Base-by-base conservation (phyloP, 2,888 invertebrate genomes). In the Cryptosula pallasiana region DNA sequence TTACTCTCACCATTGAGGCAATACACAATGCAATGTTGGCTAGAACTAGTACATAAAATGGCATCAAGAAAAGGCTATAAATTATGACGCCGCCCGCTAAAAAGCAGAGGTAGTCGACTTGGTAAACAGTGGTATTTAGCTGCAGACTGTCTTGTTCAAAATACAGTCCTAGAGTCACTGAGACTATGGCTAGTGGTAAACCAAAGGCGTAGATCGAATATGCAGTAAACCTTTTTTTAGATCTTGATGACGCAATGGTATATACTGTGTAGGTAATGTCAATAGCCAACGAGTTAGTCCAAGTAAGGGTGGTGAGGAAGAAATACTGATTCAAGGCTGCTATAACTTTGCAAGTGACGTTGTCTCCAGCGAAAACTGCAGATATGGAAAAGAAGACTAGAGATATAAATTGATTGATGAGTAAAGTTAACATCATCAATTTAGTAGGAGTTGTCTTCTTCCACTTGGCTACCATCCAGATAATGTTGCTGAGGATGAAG, bases 121-220 rank as follows among this genome's bases (percentile, higher is more conserved):
- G 63, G 32, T 63, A 63, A 63, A 63, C 63, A 32, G 32, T 32
- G 27, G 27, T 32, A 13, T 20, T 32, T 25, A 63, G 27, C 9
- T 9, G 3, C 13, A 32, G 63, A 13, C 13, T n/a, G 3, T 32
- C 3, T 13, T 32, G 29, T 9, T 9, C 9, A 9, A 23, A 23
- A 23, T 9, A 32, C 2, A 63, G 63, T 32, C 5, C 13, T 2
- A 63, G 5, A 29, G 63, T 63, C 9, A n/a, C 5, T 5, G 32
- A 32, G 25, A 32, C 16, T 9, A 63, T 16, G 5, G 27, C 25
- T 32, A 63, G 32, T 13, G 63, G 63, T 13, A 63, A 34, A 63
- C 63, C 63, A n/a, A 63, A 63, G 5, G 32, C 63, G 32, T 63
- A 63, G 32, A 25, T 13, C 25, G 63, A 20, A 63, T 25, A 63